These are phyloP conservation scores for Anolis sagrei DNA, from an alignment of 2,113 vertebrate genomes.

Conservation along the genomic window DNA sequence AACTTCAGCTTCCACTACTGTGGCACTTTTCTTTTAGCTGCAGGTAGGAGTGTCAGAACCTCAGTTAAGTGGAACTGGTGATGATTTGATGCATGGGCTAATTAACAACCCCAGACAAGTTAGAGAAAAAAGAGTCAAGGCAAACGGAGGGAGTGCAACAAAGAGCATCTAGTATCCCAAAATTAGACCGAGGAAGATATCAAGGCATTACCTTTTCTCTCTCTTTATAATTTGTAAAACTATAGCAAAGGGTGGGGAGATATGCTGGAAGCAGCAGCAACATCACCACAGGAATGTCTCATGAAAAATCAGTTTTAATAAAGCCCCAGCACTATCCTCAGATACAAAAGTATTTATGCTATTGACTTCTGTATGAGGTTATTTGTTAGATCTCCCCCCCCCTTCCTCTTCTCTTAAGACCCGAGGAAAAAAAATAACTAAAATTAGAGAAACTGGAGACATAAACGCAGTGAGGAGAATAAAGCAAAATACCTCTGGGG, in stretches of 20 bases:
- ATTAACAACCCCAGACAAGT: conserved; percentile 50
- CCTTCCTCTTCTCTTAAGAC: conserved; percentile 72
- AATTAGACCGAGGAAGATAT: conserved; percentile 32
- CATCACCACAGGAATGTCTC: conserved; percentile 60
- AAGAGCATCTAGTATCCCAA: conserved; percentile 38
- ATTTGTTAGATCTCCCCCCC: conserved; percentile 62
- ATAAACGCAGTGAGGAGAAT: conserved; percentile 77
- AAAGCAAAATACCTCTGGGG: conserved; percentile 82
- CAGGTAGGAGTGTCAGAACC: conserved; percentile 56
- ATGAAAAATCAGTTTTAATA: conserved; percentile 85
- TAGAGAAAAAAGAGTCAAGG: conserved; percentile 22
- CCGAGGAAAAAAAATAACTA: conserved; percentile 76
- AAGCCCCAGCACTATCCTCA: conserved; percentile 75
- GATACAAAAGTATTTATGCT: conserved; percentile 77
- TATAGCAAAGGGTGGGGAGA: not conserved
- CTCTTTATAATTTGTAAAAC: conserved; percentile 3
- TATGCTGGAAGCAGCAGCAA: conserved; percentile 50
- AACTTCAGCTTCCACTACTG: conserved; percentile 60
- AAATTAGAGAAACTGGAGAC: conserved; percentile 80
- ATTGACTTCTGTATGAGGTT: conserved; percentile 76
- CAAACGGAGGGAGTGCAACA: conserved; percentile 23
- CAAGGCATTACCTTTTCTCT: conserved; percentile 11
- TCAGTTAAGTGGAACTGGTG: conserved; percentile 59
- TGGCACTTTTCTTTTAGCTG: conserved; percentile 66
- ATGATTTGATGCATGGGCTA: conserved; percentile 64